Conservation (phyloP, 2,797 vertebrate genomes). For the Protonibea diacanthus region DNA sequence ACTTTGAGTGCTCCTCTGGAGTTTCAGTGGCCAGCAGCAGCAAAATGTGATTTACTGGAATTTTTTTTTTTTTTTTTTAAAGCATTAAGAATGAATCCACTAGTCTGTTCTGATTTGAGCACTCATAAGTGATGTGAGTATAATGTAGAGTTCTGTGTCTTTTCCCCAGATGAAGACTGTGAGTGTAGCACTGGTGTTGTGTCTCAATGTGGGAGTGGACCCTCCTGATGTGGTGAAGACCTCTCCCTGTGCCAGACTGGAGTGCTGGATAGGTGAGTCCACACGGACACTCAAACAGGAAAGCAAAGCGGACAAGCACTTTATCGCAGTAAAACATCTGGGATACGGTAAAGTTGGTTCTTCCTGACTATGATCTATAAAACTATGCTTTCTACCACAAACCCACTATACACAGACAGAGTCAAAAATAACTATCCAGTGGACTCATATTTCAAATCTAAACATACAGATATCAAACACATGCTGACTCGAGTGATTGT, state of each 20-base stretch:
- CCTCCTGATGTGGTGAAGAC: slow-evolving; percentile 99
- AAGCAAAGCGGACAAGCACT: not conserved
- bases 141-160: slow-evolving; percentile 7
- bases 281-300: not conserved
- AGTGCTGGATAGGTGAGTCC: slow-evolving; percentile 96
- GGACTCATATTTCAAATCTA: too few relatives aligned
- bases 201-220: slow-evolving; percentile 98
- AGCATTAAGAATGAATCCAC: not conserved
- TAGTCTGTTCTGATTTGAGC: not conserved
- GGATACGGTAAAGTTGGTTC: not conserved
- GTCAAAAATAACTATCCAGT: not conserved
- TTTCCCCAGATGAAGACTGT: slow-evolving; percentile 96
- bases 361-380: too few relatives aligned
- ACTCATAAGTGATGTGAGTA: not conserved
- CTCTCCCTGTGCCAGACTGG: slow-evolving; percentile 95
- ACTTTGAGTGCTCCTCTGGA: slow-evolving; percentile 20
- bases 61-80: too few relatives aligned
- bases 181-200: slow-evolving; percentile 97
- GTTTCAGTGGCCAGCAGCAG: slow-evolving; percentile 19
- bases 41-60: not conserved
- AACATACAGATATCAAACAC: too few relatives aligned
- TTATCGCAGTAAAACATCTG: not conserved
- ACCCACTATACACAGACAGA: not conserved
- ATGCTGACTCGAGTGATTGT: too few relatives aligned
- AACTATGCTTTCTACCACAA: too few relatives aligned